Conservation (phyloP, 1,140 invertebrate genomes). For the Melipona quadrifasciata region DNA sequence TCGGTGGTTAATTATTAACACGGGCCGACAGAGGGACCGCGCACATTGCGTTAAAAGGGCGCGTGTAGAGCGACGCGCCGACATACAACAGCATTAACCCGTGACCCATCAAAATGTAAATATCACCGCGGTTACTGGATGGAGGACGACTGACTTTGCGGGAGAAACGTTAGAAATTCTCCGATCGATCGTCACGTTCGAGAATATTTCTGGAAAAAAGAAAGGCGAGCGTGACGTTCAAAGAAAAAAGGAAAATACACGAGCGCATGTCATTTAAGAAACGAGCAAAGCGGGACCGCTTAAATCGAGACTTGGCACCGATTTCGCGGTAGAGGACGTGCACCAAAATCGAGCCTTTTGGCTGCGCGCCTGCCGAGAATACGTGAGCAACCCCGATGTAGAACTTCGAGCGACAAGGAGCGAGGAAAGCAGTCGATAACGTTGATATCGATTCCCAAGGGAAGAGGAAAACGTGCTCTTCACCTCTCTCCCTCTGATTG, state of each 20-base stretch:
- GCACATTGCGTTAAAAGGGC: conserved; percentile 48
- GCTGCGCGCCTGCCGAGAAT: conserved; percentile 61
- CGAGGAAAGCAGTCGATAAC: conserved; percentile 68
- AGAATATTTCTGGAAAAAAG: not conserved
- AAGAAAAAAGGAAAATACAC: not conserved
- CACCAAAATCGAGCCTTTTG: conserved; percentile 68
- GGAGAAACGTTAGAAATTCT: not conserved
- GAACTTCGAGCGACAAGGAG: conserved; percentile 63
- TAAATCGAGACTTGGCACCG: conserved; percentile 47
- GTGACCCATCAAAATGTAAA: conserved; percentile 60
- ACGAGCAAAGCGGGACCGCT: conserved; percentile 1
- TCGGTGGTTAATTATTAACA: conserved; percentile 75
- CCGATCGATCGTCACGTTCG: too few relatives aligned
- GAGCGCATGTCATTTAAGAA: not conserved
- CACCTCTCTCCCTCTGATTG: conserved; percentile 38
- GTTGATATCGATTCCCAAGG: conserved; percentile 77
- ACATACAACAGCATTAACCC: conserved; percentile 24
- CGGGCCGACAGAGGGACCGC: conserved; percentile 47
- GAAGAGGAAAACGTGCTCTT: conserved; percentile 66
- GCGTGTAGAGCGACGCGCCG: conserved; percentile 23
- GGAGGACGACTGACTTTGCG: conserved; percentile 12
- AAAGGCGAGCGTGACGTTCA: not conserved
- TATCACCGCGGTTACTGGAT: conserved; percentile 56
- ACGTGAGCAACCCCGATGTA: conserved; percentile 54
- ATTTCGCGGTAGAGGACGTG: conserved; percentile 34